phyloP scores from a whole-genome alignment of 2,113 vertebrate genomes.

The Hystrix cristata region DNA sequence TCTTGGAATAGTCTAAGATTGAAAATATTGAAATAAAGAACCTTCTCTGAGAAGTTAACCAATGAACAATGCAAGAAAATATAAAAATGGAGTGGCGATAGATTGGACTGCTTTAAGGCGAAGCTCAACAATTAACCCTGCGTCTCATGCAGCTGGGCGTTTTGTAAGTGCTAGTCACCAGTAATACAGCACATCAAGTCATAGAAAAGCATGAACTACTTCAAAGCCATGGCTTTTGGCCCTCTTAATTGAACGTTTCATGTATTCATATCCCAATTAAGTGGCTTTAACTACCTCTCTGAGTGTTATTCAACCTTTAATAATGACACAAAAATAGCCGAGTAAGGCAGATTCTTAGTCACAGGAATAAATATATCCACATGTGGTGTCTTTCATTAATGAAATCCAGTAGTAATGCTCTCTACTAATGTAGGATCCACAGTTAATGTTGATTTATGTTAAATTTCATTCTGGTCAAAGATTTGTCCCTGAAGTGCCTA shows the following conservation, averaged over 20 bases:
- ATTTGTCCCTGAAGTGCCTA: neutral
- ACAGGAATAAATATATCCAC: slow-evolving; percentile 18
- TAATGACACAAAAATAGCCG: slow-evolving; percentile 48
- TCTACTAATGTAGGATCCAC: neutral
- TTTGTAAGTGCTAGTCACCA: slow-evolving; percentile 28
- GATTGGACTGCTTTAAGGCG: slow-evolving; percentile 10
- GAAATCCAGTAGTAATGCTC: neutral
- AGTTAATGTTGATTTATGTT: slow-evolving; percentile 1
- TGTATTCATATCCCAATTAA: slow-evolving; percentile 68
- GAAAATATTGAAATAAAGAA: neutral
- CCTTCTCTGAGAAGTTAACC: neutral
- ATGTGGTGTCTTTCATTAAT: neutral
- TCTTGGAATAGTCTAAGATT: neutral
- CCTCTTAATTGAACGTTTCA: slow-evolving; percentile 62
- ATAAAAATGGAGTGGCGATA: neutral
- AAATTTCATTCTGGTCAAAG: slow-evolving; percentile 39
- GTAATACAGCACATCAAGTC: neutral
- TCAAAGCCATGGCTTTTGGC: slow-evolving; percentile 63
- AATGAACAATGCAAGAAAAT: neutral
- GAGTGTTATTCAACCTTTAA: slow-evolving; percentile 52
- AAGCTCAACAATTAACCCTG: neutral
- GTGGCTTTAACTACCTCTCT: slow-evolving; percentile 53
- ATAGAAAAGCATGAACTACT: slow-evolving; percentile 58
- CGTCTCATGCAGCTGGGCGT: neutral
- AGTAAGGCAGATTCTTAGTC: neutral